A percentile compares a stretch with the other conserved stretches of the same genome.
Conservation (phyloP, 2,113 vertebrate species). For the Aphyosemion australe region DNA sequence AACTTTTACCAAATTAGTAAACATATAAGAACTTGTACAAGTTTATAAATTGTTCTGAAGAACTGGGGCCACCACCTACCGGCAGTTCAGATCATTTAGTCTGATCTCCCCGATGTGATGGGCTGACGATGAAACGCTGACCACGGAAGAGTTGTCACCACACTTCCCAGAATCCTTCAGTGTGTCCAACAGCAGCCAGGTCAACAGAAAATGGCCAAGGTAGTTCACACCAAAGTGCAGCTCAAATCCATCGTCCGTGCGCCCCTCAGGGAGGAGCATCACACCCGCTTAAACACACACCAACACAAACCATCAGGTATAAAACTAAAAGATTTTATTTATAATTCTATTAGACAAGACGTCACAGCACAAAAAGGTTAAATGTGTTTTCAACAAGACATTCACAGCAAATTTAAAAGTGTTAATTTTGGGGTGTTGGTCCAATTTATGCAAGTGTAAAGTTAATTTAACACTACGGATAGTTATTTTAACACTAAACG, state of each 20-base stretch:
- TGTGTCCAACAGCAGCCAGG: slow-evolving; percentile 85
- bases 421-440: no score
- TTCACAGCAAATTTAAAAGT: no score
- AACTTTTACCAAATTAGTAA: no score
- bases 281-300: slow-evolving; percentile 80
- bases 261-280: slow-evolving; percentile 87
- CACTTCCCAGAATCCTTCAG: slow-evolving; percentile 80
- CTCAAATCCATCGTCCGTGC: slow-evolving; percentile 86
- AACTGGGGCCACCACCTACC: slow-evolving; percentile 64
- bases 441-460: no score
- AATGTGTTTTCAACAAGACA: not conserved
- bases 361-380: no score
- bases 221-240: slow-evolving; percentile 89
- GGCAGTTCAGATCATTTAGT: slow-evolving; percentile 83
- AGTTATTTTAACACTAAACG: no score
- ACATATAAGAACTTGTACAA: no score
- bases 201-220: slow-evolving; percentile 90
- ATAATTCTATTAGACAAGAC: no score
- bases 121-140: slow-evolving; percentile 88
- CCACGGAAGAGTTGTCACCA: slow-evolving; percentile 75
- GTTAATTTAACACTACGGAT: no score
- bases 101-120: slow-evolving; percentile 81
- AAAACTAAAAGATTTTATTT: not conserved
- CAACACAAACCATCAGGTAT: not conserved
- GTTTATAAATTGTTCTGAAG: no score